These are phyloP conservation scores for Sericinus montela DNA, from an alignment of 2,888 invertebrate species.

Conservation along the genomic window DNA sequence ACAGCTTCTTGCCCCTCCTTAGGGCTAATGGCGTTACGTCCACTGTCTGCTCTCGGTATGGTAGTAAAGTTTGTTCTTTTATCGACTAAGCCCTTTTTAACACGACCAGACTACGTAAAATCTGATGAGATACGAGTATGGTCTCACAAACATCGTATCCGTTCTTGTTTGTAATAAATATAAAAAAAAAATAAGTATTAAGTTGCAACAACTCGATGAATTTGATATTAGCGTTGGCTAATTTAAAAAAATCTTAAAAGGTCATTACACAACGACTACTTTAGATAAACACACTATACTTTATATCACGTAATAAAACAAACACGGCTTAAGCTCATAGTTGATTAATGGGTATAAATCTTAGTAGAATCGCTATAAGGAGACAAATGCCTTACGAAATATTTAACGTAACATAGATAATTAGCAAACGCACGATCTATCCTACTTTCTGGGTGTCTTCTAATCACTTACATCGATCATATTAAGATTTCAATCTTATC, in stretches of 20 bases:
- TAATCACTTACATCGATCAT: constrained; percentile 63
- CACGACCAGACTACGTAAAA: constrained; percentile 33
- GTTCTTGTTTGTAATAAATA: constrained; percentile 23
- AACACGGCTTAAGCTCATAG: constrained; percentile 44
- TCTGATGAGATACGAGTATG: constrained; percentile 38
- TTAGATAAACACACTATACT: constrained; percentile 54
- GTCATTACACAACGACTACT: constrained; percentile 53
- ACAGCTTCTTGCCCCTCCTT: constrained; percentile 42
- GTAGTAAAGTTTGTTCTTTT: constrained; percentile 44
- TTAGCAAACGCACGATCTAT: constrained; percentile 72
- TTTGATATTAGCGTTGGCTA: constrained; percentile 39
- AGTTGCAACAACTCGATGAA: constrained; percentile 24
- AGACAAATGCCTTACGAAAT: constrained; percentile 65
- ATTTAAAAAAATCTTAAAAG: constrained; percentile 56
- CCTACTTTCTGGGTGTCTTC: constrained; percentile 64
- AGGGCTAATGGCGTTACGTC: constrained; percentile 43
- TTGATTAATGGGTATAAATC: constrained; percentile 63
- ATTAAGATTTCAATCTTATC: constrained; percentile 60
- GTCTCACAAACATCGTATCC: constrained; percentile 14
- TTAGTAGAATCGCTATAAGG: constrained; percentile 57
- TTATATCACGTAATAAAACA: constrained; percentile 57
- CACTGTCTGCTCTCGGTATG: constrained; percentile 37
- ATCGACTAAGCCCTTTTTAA: constrained; percentile 35
- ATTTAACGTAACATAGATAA: constrained; percentile 61
- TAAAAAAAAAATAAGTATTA: constrained; percentile 9